Evolutionary conservation across 2,888 invertebrate species (phyloP).

Genomic region (Keiferia lycopersicella): DNA sequence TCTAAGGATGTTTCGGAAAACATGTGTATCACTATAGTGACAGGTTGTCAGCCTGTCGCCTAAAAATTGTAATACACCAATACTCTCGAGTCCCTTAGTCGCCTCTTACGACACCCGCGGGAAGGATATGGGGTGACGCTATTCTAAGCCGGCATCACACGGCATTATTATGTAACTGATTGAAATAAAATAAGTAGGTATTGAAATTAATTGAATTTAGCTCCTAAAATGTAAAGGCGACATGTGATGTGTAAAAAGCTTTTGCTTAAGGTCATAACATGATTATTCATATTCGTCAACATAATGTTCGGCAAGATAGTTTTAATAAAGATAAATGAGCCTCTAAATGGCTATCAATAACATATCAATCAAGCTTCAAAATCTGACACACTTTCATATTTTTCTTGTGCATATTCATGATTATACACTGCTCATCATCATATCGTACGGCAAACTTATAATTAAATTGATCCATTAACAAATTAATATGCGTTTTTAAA

Average conservation of each 20-base stretch:
- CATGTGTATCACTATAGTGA: no score
- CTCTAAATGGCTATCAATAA: conserved; percentile 3
- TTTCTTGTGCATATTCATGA: conserved; percentile 13
- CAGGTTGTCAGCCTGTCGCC: no score
- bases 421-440: no score
- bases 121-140: no score
- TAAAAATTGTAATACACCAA: no score
- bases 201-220: not conserved
- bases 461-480: not conserved
- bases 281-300: not conserved
- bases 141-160: no score
- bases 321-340: not conserved
- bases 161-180: not conserved
- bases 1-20: no score
- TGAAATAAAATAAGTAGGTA: not conserved
- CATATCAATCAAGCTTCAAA: conserved; percentile 4
- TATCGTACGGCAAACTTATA: no score
- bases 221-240: not conserved
- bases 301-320: not conserved
- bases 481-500: not conserved
- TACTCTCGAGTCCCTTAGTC: no score
- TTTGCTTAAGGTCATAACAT: conserved; percentile 13
- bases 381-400: conserved; percentile 11
- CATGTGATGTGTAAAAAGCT: not conserved
- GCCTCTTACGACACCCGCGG: no score